phyloP scores from a whole-genome alignment of 2,113 vertebrate genomes.

The Herpailurus yagouaroundi region DNA sequence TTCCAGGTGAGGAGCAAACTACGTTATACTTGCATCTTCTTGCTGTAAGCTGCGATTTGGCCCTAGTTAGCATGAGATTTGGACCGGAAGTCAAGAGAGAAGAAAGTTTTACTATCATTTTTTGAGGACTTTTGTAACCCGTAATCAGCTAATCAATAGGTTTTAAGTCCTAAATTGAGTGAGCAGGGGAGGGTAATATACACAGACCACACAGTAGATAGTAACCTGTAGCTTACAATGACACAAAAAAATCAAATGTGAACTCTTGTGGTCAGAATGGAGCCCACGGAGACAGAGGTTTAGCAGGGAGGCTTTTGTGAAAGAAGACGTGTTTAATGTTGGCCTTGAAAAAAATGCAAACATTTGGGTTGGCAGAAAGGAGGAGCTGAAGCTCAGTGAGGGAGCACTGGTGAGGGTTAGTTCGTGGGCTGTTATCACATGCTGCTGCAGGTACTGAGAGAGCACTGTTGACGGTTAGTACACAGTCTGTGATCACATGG shows the following conservation, averaged over 20 bases:
- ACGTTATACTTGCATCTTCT: not conserved
- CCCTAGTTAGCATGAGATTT: not conserved
- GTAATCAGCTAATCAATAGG: not conserved
- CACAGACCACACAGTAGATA: not conserved
- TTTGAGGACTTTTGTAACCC: not conserved
- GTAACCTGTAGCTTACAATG: not conserved
- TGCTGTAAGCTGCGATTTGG: not conserved
- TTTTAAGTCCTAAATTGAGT: not conserved
- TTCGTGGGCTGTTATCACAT: too few relatives aligned
- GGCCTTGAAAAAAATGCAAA: not conserved
- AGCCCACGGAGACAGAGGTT: not conserved
- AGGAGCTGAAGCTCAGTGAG: not conserved
- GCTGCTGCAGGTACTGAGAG: too few relatives aligned
- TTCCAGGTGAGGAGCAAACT: slow-evolving; percentile 56
- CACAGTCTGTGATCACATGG: too few relatives aligned
- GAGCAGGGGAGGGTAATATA: not conserved
- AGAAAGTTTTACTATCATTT: not conserved
- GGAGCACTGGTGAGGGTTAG: not conserved
- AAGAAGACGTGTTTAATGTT: not conserved
- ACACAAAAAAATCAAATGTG: not conserved
- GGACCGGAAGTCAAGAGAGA: not conserved
- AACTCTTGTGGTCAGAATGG: not conserved
- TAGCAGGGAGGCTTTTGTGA: not conserved
- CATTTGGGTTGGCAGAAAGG: not conserved
- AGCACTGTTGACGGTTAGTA: too few relatives aligned